Evolutionary conservation across 2,888 invertebrate genomes (phyloP).

Genomic region (Carpatolechia fugitivella): DNA sequence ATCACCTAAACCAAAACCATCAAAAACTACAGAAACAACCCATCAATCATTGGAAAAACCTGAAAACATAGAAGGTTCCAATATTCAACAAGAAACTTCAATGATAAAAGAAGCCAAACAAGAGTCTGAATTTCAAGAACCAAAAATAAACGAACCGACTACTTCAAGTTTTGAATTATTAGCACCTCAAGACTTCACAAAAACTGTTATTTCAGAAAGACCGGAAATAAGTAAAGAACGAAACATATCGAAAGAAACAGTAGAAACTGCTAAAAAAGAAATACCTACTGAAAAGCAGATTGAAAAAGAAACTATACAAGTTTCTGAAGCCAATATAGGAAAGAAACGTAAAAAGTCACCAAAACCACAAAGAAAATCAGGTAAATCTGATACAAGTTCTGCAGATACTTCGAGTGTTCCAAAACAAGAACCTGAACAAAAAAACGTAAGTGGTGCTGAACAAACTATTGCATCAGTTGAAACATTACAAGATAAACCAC

Average conservation of each 20-base stretch:
- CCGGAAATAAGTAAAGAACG: neutral
- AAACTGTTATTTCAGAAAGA: neutral
- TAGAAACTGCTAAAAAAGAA: neutral
- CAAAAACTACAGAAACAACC: neutral
- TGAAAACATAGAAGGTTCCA: neutral
- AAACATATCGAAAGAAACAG: neutral
- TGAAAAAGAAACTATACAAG: constrained; percentile 4
- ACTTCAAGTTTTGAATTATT: neutral
- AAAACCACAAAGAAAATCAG: constrained; percentile 17
- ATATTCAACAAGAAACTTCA: neutral
- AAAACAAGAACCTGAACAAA: neutral
- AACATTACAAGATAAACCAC: neutral
- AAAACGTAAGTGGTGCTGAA: neutral
- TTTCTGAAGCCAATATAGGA: neutral
- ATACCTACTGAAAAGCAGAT: neutral
- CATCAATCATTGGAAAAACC: neutral
- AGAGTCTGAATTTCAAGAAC: neutral
- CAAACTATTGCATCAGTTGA: neutral
- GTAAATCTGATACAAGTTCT: neutral
- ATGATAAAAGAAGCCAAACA: neutral
- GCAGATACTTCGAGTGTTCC: neutral
- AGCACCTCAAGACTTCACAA: neutral
- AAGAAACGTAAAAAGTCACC: constrained; percentile 26
- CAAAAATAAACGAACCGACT: neutral
- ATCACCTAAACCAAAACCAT: constrained; percentile 23